These are phyloP conservation scores for Boulengeromyrus knoepffleri DNA, from an alignment of 2,113 vertebrate genomes.

Conservation along the genomic window DNA sequence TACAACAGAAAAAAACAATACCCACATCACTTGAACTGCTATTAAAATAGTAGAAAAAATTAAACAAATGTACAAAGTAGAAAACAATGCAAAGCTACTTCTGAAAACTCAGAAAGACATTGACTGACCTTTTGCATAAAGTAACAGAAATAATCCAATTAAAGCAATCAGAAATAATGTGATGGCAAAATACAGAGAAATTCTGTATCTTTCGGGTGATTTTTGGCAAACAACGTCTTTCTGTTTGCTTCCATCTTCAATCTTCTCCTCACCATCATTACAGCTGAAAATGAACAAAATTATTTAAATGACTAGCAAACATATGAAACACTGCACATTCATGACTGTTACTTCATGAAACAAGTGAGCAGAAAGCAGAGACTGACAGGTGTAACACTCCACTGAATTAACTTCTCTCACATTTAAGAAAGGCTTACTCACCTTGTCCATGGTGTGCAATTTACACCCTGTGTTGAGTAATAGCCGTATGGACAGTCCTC, in stretches of 20 bases:
- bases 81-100: background rate
- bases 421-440: slow-evolving; percentile 13
- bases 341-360: background rate
- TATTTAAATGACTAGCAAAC: too few relatives aligned
- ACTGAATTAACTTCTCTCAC: background rate
- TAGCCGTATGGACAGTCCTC: slow-evolving; percentile 22
- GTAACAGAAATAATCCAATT: background rate
- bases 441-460: slow-evolving; percentile 33
- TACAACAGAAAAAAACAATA: background rate
- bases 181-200: background rate
- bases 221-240: slow-evolving; percentile 19
- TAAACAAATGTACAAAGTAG: background rate
- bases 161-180: background rate
- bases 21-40: background rate
- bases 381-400: background rate
- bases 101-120: background rate
- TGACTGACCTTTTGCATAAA: background rate
- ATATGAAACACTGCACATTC: background rate
- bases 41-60: background rate
- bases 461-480: slow-evolving; percentile 30
- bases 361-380: background rate
- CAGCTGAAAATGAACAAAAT: slow-evolving; percentile 14
- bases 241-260: slow-evolving; percentile 19
- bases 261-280: background rate
- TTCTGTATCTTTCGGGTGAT: background rate